These are phyloP conservation scores for Thomomys bottae DNA, from an alignment of 2,113 vertebrate genomes.

Conservation along the genomic window DNA sequence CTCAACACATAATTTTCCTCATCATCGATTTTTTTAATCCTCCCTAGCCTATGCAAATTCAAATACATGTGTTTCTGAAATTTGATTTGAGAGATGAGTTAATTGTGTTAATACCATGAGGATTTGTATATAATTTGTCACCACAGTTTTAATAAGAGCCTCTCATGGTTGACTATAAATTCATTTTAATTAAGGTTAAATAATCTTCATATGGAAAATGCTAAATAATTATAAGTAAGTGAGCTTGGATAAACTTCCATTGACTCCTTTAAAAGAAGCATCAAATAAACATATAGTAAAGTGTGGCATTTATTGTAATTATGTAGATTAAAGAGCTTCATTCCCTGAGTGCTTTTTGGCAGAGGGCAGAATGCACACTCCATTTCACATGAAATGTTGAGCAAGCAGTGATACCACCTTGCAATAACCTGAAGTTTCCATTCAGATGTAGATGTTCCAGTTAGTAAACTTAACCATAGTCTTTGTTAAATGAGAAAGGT, in stretches of 20 bases:
- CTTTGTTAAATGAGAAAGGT: conserved; percentile 26
- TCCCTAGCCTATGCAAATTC: neutral
- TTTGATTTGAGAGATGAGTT: conserved; percentile 48
- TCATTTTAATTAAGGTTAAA: conserved; percentile 75
- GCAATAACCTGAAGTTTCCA: conserved; percentile 65
- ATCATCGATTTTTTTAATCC: conserved; percentile 10
- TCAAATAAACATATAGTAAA: conserved; percentile 70
- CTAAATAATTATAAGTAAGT: conserved; percentile 69
- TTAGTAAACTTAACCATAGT: conserved; percentile 49
- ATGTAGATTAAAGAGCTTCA: conserved; percentile 68
- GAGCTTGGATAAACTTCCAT: conserved; percentile 69
- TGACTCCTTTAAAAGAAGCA: conserved; percentile 66
- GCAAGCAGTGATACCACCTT: conserved; percentile 34
- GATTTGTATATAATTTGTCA: conserved; percentile 66
- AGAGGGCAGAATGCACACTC: conserved; percentile 48
- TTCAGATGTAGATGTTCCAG: conserved; percentile 28
- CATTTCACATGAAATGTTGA: conserved; percentile 55
- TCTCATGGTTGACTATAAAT: conserved; percentile 68
- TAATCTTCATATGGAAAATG: conserved; percentile 69
- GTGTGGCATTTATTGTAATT: conserved; percentile 67
- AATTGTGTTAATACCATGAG: conserved; percentile 31
- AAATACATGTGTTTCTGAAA: conserved; percentile 51
- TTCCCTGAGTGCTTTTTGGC: conserved; percentile 54
- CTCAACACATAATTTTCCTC: conserved; percentile 4
- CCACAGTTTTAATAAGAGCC: conserved; percentile 58